These are phyloP conservation scores for Pterois miles DNA, from an alignment of 2,797 vertebrate species.

Conservation along the genomic window DNA sequence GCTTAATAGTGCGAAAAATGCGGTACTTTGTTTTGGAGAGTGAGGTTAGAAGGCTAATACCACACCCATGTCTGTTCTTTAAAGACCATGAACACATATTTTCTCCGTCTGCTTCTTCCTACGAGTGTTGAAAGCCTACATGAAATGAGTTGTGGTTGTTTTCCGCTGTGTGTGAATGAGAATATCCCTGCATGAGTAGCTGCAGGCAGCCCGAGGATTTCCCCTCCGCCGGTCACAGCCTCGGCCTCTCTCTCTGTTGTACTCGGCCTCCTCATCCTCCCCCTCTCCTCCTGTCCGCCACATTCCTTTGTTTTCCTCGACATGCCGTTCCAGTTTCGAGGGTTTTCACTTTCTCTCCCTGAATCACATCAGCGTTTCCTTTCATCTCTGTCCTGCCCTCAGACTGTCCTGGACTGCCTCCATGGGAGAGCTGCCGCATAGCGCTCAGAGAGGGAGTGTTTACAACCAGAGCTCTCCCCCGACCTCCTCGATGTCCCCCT, in stretches of 20 bases:
- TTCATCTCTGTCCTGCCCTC: slow-evolving; percentile 29
- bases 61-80: too few species aligned
- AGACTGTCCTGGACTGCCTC: slow-evolving; percentile 14
- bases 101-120: too few species aligned
- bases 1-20: too few species aligned
- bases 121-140: too few species aligned
- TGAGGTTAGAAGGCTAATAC: too few species aligned
- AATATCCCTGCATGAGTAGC: not conserved
- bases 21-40: too few species aligned
- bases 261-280: not conserved
- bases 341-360: slow-evolving; percentile 33
- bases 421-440: slow-evolving; percentile 10
- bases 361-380: slow-evolving; percentile 40
- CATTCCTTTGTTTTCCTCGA: slow-evolving; percentile 54
- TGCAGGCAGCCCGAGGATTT: not conserved
- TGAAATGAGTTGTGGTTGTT: too few species aligned
- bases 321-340: slow-evolving; percentile 30
- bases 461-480: slow-evolving; percentile 30
- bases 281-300: slow-evolving; percentile 5
- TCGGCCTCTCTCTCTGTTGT: not conserved
- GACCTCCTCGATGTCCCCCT: not conserved
- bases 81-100: too few species aligned
- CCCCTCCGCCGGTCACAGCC: slow-evolving; percentile 34
- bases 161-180: not conserved
- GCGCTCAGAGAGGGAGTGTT: slow-evolving; percentile 20